Percentiles rank a stretch among this genome's conserved stretches.
These are phyloP conservation scores for Saimiri boliviensis DNA, from an alignment of 2,113 vertebrate genomes.

Conservation along the genomic window DNA sequence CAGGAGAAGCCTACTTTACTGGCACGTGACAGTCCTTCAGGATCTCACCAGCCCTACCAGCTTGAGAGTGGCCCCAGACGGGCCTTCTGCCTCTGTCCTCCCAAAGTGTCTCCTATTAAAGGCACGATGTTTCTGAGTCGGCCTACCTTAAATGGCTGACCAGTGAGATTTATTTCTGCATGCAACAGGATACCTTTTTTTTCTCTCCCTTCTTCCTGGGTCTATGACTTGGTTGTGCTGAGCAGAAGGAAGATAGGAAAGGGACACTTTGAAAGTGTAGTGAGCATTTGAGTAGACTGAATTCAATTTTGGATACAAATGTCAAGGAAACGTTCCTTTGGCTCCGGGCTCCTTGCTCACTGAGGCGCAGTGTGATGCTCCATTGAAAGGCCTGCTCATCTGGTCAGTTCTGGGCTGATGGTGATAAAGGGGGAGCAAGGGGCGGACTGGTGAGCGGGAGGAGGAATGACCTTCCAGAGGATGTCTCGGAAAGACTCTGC, in stretches of 20 bases:
- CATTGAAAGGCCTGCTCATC: background rate
- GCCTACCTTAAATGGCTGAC: background rate
- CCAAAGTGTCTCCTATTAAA: background rate
- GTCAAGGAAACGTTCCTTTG: background rate
- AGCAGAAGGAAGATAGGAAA: constrained; percentile 23
- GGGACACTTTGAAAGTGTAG: constrained; percentile 60
- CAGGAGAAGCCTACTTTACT: background rate
- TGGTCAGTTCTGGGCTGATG: background rate
- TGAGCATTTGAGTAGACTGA: background rate
- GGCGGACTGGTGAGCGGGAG: background rate
- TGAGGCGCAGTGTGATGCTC: background rate
- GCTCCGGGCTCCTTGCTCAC: constrained; percentile 30
- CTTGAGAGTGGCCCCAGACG: background rate
- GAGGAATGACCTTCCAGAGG: background rate
- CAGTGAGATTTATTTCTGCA: background rate
- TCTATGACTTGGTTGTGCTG: background rate
- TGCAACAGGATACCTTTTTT: background rate
- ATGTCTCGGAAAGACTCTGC: background rate
- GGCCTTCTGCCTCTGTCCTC: background rate
- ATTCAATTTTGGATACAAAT: constrained; percentile 64
- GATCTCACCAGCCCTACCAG: background rate
- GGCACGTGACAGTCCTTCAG: background rate
- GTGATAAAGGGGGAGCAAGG: background rate
- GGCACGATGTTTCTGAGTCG: background rate
- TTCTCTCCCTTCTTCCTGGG: background rate